Evolutionary conservation across 2,797 vertebrate species (phyloP), one percentile per base, ranked within the genome.

Genomic region (Podarcis lilfordi): DNA sequence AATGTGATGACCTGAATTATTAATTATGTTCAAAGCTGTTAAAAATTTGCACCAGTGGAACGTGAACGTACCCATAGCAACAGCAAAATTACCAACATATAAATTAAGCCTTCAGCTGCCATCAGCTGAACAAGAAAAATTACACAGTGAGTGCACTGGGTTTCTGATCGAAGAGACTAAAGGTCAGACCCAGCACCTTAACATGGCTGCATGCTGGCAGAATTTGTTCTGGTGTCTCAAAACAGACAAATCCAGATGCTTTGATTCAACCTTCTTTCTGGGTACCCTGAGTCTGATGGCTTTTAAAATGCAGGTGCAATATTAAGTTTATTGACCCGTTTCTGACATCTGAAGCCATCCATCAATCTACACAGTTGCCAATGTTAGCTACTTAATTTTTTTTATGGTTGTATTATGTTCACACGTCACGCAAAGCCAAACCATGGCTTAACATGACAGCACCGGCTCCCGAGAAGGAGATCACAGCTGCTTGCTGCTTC

Each of bases 11-110:
- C 64, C 77, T 80, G 83, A 91, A 93, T 72, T 84, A 90, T 90
- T 92, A 93, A 85, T 91, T 92, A 92, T 71, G 84, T 76, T 86
- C 90, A 92, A 91, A 64, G 77, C 74, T 95, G 68, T 91, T 94
- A 92, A 93, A 94, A 92, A 86, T 90, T 88, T 90, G 91, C 55
- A 85, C 29, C 86, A 91, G 68, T 3, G 84, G 89, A 93, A 94
- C 2, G 59, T 92, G 92, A 86, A 95, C 29, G 88, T 93, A 95
- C 86, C 90, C 91, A 95, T 15, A 94, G 91, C 89, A 96, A 96
- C 88, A 86, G 61, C 64, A 89, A 90, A 82, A 77, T 85, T 72
- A 93, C 21, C 72, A 92, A 95, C 87, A 91, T 61, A 90, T 55
- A 72, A 88, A 94, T 69, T 85, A 90, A 93, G 59, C 84, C 80